These are phyloP conservation scores for Vombatus ursinus DNA, from an alignment of 2,113 vertebrate species.

Conservation along the genomic window DNA sequence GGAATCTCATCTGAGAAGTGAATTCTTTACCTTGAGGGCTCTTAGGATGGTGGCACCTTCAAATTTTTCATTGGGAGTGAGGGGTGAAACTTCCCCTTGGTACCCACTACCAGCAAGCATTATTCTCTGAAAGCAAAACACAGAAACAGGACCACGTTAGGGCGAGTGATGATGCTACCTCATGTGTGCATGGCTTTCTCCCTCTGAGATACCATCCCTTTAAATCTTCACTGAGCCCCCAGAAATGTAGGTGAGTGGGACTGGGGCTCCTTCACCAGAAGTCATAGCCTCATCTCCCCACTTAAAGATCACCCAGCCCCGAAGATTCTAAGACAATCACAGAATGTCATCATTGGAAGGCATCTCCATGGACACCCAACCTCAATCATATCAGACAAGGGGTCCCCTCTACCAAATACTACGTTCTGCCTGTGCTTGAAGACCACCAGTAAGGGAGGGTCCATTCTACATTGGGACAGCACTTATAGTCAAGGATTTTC, in stretches of 20 bases:
- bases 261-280: too few species aligned
- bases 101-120: conserved; percentile 95
- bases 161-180: neutral
- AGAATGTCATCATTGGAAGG: neutral
- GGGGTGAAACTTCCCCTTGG: conserved; percentile 94
- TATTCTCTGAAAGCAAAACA: conserved; percentile 84
- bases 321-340: neutral
- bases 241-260: neutral
- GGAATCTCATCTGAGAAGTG: neutral
- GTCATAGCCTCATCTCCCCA: neutral
- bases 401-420: neutral
- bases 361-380: neutral
- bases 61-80: conserved; percentile 97
- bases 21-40: conserved; percentile 90
- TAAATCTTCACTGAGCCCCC: neutral
- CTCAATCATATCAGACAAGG: neutral
- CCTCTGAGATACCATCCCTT: neutral
- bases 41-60: conserved; percentile 97
- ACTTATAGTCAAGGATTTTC: neutral
- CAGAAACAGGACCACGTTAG: fast-evolving
- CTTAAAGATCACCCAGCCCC: neutral
- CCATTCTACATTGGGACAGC: neutral
- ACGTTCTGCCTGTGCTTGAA: neutral
- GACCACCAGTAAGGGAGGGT: neutral
- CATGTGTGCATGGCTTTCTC: neutral